A percentile compares a stretch with the other conserved stretches of the same genome.
These are phyloP conservation scores for Tetragonisca angustula DNA, from an alignment of 2,888 invertebrate species.

Conservation along the genomic window DNA sequence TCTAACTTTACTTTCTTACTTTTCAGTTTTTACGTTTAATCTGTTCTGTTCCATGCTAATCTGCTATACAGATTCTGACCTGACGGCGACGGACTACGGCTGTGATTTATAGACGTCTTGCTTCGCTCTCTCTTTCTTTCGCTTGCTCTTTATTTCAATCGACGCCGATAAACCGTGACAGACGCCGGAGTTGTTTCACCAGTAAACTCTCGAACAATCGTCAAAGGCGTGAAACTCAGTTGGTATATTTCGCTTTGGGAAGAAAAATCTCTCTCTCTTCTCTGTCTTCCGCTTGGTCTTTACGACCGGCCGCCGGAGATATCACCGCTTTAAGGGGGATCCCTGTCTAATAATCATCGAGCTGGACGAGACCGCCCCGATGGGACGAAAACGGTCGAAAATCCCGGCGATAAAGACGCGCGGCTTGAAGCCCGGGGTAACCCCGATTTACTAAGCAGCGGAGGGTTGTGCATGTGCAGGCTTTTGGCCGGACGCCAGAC, in stretches of 20 bases:
- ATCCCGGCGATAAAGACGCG: constrained; percentile 67
- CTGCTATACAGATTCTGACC: too few relatives aligned
- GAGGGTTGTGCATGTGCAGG: constrained; percentile 62
- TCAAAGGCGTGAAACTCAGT: neutral
- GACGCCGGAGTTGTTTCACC: neutral
- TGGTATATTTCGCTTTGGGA: neutral
- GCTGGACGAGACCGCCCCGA: constrained; percentile 12
- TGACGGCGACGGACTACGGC: too few relatives aligned
- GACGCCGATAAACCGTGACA: neutral
- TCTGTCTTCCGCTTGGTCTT: neutral
- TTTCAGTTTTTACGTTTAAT: too few relatives aligned
- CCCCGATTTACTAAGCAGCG: constrained; percentile 67
- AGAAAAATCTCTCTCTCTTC: too few relatives aligned
- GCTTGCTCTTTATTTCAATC: neutral
- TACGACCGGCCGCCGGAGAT: neutral
- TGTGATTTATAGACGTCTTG: too few relatives aligned
- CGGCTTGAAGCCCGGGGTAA: constrained; percentile 63
- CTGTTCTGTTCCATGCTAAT: too few relatives aligned
- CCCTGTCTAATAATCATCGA: constrained; percentile 41
- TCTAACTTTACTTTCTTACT: too few relatives aligned
- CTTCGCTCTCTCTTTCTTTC: too few relatives aligned
- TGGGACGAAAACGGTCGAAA: constrained; percentile 50
- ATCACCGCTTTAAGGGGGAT: constrained; percentile 39
- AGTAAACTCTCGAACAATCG: constrained; percentile 1
- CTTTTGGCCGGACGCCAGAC: constrained; percentile 79